Evolutionary conservation across 2,888 invertebrate species (phyloP).

Genomic region (Ligdia adustata): DNA sequence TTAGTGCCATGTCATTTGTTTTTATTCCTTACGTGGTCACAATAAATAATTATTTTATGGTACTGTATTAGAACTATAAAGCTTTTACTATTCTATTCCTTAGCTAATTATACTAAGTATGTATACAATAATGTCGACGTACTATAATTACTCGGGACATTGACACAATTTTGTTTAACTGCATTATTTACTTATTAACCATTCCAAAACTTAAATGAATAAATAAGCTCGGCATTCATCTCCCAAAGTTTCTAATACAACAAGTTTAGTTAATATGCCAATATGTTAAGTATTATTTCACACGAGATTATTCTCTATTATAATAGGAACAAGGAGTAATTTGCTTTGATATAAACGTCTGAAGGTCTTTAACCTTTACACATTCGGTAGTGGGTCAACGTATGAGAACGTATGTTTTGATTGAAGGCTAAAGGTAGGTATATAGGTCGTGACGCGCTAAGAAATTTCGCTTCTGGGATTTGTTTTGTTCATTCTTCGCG

Average conservation of each 20-base stretch:
- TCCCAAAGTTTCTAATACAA: constrained; percentile 7
- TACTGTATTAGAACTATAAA: too few relatives aligned
- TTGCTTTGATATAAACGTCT: constrained; percentile 31
- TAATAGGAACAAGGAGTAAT: constrained; percentile 38
- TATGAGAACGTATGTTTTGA: constrained; percentile 59
- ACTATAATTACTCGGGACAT: too few relatives aligned
- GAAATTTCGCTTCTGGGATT: constrained; percentile 7
- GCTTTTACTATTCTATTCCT: too few relatives aligned
- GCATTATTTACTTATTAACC: background rate
- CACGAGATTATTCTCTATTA: constrained; percentile 35
- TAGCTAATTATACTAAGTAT: too few relatives aligned
- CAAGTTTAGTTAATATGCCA: constrained; percentile 18
- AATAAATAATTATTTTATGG: too few relatives aligned
- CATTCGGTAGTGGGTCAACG: constrained; percentile 63
- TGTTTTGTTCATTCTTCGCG: constrained; percentile 18
- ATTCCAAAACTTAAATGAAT: constrained; percentile 4
- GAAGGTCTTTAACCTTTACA: constrained; percentile 68
- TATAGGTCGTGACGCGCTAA: constrained; percentile 47
- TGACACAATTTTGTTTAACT: too few relatives aligned
- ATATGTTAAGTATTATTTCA: constrained; percentile 9
- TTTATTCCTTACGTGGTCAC: too few relatives aligned
- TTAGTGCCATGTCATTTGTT: too few relatives aligned
- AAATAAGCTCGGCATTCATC: background rate
- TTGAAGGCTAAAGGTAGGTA: constrained; percentile 48
- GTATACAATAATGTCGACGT: too few relatives aligned